Base-by-base conservation (phyloP, 2,113 vertebrate genomes). In the Dendropsophus ebraccatus region DNA sequence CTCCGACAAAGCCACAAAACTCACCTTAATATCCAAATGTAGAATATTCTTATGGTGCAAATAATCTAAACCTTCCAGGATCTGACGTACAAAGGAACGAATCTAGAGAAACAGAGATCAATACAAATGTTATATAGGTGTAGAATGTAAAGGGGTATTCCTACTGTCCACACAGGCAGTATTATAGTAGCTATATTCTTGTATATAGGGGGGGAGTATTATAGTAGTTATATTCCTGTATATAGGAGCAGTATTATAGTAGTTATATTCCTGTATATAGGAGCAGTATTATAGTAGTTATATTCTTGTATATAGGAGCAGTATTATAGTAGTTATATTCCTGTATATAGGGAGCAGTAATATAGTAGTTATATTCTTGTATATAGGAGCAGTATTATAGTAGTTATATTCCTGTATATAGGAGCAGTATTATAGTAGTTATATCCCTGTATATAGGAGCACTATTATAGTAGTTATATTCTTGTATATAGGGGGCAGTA, bases 21-120 rank as follows among this genome's bases (percentile, higher is more conserved):
- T n/a, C 87, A 95, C 98, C 96, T 99, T 99, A 86, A 99, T 95
- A 87, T 99, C 98, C 75, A 99, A 92, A 89, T 99, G 97, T 77
- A 99, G 90, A 87, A 99, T 94, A 2, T 90, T 94, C 73, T 92
- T 93, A 89, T 94, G 95, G 86, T 99, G 98, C 85, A 99, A 94
- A 89, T 98, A 99, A 87, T 91, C 89, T 86, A 99, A 78, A 14
- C 97, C 98, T 80, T 97, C 96, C 19, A 99, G 92, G 72, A 99
- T 88, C 47, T 99, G 98, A 84, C 94, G 93, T 88, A 99, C 93
- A 88, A 95, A 97, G 7, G 93, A 94, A 45, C 96, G 95, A 74
- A 99, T 94, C 98, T 99, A 88, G 83, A 89, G 85, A 90, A 76
- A 1, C 77, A 72, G 81, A 37, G 45, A 69, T 9, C 2, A 70